Base-by-base conservation (phyloP, 2,888 invertebrate genomes). In the Agapostemon virescens region DNA sequence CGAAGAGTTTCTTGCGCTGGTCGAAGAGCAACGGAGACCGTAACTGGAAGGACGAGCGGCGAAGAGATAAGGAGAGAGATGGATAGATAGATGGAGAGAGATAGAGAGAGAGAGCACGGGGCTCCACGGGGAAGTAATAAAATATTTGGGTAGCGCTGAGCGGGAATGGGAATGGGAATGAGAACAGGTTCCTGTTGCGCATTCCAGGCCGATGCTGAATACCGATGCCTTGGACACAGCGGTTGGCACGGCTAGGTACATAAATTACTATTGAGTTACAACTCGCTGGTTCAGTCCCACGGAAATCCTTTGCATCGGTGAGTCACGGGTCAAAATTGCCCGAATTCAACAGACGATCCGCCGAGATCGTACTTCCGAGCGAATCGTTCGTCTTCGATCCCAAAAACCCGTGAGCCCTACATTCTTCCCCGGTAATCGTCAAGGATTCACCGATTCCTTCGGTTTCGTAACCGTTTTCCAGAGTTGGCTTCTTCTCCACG, bases 151-250 rank as follows among this genome's bases (percentile, higher is more conserved):
- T 90, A 85, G 88, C 80, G 85, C 85, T 84, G 83, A 86, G 83
- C 85, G 77, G 79, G 86, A 87, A 86, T 86, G 78, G 86, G 86
- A 89, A 88, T 88, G 88, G 84, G 87, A 88, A 88, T 86, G 85
- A 85, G 85, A 90, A 91, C 90, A 90, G 90, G 90, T 91, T 91
- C 88, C 87, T 86, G 88, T 89, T 87, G 89, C 88, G 88, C 88
- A 90, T 90, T 90, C 90, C 90, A 88, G 89, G 86, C 87, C 88
- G 86, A 88, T 90, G 85, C 86, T 87, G 88, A 89, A 90, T 88
- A 86, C 88, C 87, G 85, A 87, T 84, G 82, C 85, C 80, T 82
- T 84, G 82, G 87, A 88, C 85, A 87, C 84, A 85, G 85, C 86
- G 87, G 86, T 88, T 88, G 87, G 79, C 87, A 83, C 83, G 85